Evolutionary conservation across 2,797 vertebrate genomes (phyloP).

Genomic region (Cynopterus sphinx): DNA sequence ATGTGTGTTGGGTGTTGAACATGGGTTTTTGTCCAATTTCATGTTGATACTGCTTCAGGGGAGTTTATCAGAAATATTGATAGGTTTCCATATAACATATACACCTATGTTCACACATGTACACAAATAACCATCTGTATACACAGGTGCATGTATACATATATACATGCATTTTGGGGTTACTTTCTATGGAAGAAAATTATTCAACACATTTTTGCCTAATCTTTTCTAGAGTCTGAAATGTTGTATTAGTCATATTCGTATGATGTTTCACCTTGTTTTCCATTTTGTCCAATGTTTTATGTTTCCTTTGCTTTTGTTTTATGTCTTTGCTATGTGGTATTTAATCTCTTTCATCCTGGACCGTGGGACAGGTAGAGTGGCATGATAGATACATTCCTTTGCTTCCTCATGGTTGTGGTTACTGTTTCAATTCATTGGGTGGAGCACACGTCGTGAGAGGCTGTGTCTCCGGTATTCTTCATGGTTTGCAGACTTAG

Average conservation of each 20-base stretch:
- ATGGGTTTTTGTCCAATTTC: background rate
- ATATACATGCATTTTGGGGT: background rate
- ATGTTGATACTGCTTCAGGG: background rate
- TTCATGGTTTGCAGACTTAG: background rate
- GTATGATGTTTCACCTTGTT: background rate
- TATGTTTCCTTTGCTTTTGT: background rate
- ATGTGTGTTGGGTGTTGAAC: background rate
- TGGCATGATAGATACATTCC: background rate
- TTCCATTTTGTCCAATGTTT: background rate
- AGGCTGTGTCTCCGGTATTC: background rate
- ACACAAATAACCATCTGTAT: background rate
- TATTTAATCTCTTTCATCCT: background rate
- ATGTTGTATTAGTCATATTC: background rate
- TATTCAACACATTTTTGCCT: background rate
- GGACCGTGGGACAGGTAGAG: background rate
- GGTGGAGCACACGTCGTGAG: background rate
- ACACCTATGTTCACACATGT: background rate
- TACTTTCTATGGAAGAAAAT: background rate
- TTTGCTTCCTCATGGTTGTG: background rate
- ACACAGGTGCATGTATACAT: background rate
- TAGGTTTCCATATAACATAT: background rate
- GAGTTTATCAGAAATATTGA: background rate
- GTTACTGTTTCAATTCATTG: background rate
- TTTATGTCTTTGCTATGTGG: background rate
- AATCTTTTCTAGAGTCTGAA: background rate